phyloP scores from a whole-genome alignment of 2,888 invertebrate genomes.

The Drosophila formosana region DNA sequence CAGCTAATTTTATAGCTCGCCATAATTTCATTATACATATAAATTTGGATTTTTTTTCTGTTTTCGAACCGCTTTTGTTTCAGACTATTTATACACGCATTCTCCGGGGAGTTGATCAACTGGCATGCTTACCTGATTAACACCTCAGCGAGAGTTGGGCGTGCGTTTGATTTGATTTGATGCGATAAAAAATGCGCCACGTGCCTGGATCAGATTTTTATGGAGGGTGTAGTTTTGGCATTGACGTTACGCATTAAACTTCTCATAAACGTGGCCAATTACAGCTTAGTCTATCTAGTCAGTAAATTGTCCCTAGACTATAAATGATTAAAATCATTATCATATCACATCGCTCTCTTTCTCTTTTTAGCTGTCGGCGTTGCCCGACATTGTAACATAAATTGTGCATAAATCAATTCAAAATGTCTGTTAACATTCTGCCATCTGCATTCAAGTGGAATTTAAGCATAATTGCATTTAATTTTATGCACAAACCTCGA shows the following conservation, averaged over 20 bases:
- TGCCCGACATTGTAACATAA: slow-evolving; percentile 14
- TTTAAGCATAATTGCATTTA: slow-evolving; percentile 67
- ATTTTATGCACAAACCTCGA: slow-evolving; percentile 41
- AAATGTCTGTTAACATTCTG: slow-evolving; percentile 54
- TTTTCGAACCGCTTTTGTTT: slow-evolving; percentile 22
- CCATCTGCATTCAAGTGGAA: slow-evolving; percentile 52
- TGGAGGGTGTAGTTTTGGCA: slow-evolving; percentile 10
- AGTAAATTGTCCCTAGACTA: slow-evolving; percentile 17
- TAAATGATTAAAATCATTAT: slow-evolving; percentile 62
- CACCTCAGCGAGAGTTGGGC: slow-evolving; percentile 44
- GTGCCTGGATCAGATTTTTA: slow-evolving; percentile 37
- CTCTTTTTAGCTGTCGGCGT: background rate
- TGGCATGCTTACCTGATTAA: slow-evolving; percentile 69
- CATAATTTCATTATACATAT: slow-evolving; percentile 15
- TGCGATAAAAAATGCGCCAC: slow-evolving; percentile 47
- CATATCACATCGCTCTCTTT: slow-evolving; percentile 38
- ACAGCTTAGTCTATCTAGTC: background rate
- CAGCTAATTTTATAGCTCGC: slow-evolving; percentile 2
- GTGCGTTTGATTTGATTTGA: slow-evolving; percentile 26
- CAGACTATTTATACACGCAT: slow-evolving; percentile 29
- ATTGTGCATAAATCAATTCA: slow-evolving; percentile 59
- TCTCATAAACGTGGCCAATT: background rate
- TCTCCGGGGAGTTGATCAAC: slow-evolving; percentile 33
- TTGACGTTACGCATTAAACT: slow-evolving; percentile 10
- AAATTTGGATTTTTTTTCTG: background rate